Conservation (phyloP, 2,888 invertebrate genomes). For the Nomada hirtipes region DNA sequence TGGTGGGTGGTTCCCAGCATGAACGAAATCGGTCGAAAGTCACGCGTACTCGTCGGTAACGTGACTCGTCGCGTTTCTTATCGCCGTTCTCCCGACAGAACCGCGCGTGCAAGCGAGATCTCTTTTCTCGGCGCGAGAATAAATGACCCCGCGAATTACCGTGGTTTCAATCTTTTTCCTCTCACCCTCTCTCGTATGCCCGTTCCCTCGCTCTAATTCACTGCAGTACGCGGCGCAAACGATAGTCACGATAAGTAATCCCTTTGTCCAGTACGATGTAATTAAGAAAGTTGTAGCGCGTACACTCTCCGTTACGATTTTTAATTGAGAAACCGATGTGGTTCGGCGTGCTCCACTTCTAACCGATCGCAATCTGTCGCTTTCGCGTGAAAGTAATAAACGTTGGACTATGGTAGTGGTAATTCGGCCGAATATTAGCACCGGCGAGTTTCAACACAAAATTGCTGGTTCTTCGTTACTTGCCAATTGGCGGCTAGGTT, state of each 20-base stretch:
- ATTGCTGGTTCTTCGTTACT: no score
- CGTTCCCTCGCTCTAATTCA: neutral
- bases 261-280: slow-evolving; percentile 34
- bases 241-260: slow-evolving; percentile 38
- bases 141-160: slow-evolving; percentile 45
- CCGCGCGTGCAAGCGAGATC: slow-evolving; percentile 24
- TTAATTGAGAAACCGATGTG: slow-evolving; percentile 37
- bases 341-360: neutral
- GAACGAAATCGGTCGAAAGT: slow-evolving; percentile 16
- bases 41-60: slow-evolving; percentile 32
- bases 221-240: neutral
- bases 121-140: slow-evolving; percentile 39
- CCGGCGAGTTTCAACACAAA: neutral
- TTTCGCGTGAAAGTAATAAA: neutral
- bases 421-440: neutral
- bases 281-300: slow-evolving; percentile 29
- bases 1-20: neutral
- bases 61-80: slow-evolving; percentile 44
- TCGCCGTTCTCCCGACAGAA: slow-evolving; percentile 28
- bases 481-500: no score
- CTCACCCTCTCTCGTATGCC: neutral
- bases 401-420: no score
- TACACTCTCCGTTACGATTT: slow-evolving; percentile 3
- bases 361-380: slow-evolving; percentile 3
- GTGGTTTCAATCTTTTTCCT: slow-evolving; percentile 10